Evolutionary conservation across 2,797 vertebrate species (phyloP).

Genomic region (Argya squamiceps): DNA sequence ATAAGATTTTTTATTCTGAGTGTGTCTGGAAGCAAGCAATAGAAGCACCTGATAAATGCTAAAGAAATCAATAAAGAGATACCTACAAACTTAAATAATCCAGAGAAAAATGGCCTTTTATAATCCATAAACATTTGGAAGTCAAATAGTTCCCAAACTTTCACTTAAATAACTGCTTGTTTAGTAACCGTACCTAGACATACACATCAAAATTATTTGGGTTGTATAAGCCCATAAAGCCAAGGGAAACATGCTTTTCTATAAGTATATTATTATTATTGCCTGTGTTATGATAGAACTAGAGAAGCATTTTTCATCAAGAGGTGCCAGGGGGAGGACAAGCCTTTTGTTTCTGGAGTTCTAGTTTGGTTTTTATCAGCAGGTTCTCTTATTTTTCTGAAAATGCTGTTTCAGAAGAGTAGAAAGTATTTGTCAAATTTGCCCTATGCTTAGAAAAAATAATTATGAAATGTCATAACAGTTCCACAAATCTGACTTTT

Average conservation of each 20-base stretch:
- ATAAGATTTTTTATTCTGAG: background rate
- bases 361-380: background rate
- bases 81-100: background rate
- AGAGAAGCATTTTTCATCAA: background rate
- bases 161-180: background rate
- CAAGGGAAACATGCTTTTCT: background rate
- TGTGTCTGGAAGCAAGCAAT: background rate
- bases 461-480: rapidly evolving
- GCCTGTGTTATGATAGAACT: background rate
- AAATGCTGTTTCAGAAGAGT: background rate
- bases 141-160: background rate
- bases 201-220: background rate
- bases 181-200: background rate
- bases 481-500: background rate
- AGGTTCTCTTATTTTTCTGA: background rate
- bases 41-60: background rate
- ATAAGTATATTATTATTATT: background rate
- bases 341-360: background rate
- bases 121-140: background rate
- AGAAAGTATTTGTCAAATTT: background rate
- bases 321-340: background rate
- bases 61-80: background rate
- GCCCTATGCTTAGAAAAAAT: background rate
- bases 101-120: background rate
- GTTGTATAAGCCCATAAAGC: background rate